These are phyloP conservation scores for Columbina picui DNA, from an alignment of 2,113 vertebrate genomes.

Conservation along the genomic window DNA sequence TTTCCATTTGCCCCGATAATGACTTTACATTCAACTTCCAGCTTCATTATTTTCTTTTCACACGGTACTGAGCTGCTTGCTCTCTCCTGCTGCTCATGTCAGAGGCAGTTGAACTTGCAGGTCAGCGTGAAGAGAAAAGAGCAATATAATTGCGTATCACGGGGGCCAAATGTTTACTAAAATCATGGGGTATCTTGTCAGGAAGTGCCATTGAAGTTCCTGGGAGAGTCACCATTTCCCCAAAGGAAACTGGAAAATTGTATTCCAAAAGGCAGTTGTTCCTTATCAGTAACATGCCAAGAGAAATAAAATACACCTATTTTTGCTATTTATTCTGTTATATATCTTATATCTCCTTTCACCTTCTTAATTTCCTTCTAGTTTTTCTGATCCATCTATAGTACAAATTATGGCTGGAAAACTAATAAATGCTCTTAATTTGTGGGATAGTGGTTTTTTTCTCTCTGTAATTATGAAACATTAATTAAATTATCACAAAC, in stretches of 20 bases:
- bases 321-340: not conserved
- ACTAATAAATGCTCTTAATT: not conserved
- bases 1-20: constrained; percentile 17
- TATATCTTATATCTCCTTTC: not conserved
- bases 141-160: constrained; percentile 29
- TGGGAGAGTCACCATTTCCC: not conserved
- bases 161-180: constrained; percentile 32
- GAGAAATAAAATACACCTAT: not conserved
- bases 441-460: not conserved
- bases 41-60: constrained; percentile 46
- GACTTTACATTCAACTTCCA: constrained; percentile 57
- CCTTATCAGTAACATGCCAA: not conserved
- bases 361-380: not conserved
- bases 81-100: constrained; percentile 49
- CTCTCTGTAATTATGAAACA: not conserved
- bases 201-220: not conserved
- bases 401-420: not conserved
- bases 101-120: constrained; percentile 46
- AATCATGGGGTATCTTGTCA: constrained; percentile 28
- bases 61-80: constrained; percentile 8
- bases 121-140: constrained; percentile 48
- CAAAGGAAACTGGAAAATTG: constrained; percentile 1
- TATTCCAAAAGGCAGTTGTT: not conserved
- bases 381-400: not conserved
- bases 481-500: not conserved